Evolutionary conservation across 2,888 invertebrate species (phyloP).

Genomic region (Acutogordius australiensis): DNA sequence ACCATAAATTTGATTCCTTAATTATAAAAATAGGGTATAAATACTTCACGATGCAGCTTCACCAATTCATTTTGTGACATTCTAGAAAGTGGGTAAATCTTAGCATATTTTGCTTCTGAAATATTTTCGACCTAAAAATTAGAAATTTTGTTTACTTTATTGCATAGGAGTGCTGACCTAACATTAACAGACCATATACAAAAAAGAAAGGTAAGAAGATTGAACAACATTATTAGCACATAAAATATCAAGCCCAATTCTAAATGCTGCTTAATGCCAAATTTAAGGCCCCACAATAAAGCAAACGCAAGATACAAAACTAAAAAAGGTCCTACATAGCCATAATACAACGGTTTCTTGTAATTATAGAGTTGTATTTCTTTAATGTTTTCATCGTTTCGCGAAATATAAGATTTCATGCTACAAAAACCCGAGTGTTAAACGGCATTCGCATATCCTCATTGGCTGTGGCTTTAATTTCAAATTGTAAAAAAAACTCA

Average conservation of each 20-base stretch:
- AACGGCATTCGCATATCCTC: no score
- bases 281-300: neutral
- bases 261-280: neutral
- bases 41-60: neutral
- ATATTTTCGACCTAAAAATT: neutral
- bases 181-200: constrained; percentile 2
- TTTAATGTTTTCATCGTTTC: constrained; percentile 3
- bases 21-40: no score
- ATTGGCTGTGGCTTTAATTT: no score
- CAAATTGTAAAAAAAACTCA: no score
- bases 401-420: neutral
- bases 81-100: neutral
- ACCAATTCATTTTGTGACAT: neutral
- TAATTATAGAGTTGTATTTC: neutral
- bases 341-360: neutral
- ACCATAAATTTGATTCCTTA: neutral
- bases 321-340: constrained; percentile 5
- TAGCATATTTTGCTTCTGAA: constrained; percentile 3
- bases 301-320: neutral
- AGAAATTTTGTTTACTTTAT: neutral
- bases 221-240: neutral
- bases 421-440: no score
- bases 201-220: neutral
- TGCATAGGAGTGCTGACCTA: neutral
- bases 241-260: constrained; percentile 1